Base-by-base conservation (phyloP, 1,140 invertebrate genomes). In the Hormaphis cornu region DNA sequence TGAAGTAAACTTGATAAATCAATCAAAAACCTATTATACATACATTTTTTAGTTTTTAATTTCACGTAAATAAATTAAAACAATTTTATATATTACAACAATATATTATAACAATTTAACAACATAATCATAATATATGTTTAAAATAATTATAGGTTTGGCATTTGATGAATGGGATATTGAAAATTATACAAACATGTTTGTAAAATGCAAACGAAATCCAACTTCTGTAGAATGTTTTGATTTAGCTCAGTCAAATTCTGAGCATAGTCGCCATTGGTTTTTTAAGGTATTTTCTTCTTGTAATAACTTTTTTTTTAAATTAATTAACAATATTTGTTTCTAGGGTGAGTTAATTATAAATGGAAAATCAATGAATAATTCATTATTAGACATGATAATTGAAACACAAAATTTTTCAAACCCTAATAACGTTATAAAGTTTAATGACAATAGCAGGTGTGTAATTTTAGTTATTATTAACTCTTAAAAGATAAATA, bases 171-270 rank as follows among this genome's bases (percentile, higher is more conserved):
- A 89, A 52, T 91, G 89, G 84, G 92, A 95, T 79, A 80, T 95
- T 72, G 84, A 90, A 48, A 94, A 88, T 76, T 95, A 95, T 74
- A 88, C 87, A 44, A 81, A 90, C 72, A 76, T 95, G 14, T 95
- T 95, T 80, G 80, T 82, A 69, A 89, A 90, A 73, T 79, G 96
- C 1, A 88, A 90, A 72, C 82, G 95, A 50, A 96, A 98, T 82
- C 95, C 96, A 16, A 98, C 95, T 0, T 97, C 90, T 78, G 94
- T 98, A 0, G 96, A 99, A 79, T 90, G 95, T 74, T 97, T 98
- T 82, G 96, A 98, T 82, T 83, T 98, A 56, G 95, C 96, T n/a
- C 96, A 99, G 79, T 96, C 93, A 18, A 98, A 98, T 77, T 96
- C 90, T 79, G 91, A 95, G 77, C 91, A 95, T 76, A 93, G 90